phyloP scores from a whole-genome alignment of 2,888 invertebrate genomes.

The Sphaerophoria taeniata region DNA sequence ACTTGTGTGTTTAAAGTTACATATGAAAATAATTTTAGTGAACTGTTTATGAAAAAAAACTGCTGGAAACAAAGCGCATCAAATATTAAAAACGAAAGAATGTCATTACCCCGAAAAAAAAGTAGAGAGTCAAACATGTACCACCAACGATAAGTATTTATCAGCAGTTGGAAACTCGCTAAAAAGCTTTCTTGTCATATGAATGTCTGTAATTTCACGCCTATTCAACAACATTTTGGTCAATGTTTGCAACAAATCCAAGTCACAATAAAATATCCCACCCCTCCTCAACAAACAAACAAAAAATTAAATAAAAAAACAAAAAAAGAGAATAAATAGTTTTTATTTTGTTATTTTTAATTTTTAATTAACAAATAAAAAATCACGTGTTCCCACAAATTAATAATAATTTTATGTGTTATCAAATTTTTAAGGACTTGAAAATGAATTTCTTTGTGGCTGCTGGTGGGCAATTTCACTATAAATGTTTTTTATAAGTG shows the following conservation, averaged over 20 bases:
- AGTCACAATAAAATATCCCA: slow-evolving; percentile 43
- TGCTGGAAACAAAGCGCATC: background rate
- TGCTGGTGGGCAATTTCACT: slow-evolving; percentile 79
- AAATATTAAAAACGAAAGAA: too few relatives aligned
- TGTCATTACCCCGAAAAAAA: too few relatives aligned
- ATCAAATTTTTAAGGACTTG: slow-evolving; percentile 66
- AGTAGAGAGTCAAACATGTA: slow-evolving; percentile 6
- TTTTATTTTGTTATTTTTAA: slow-evolving; percentile 14
- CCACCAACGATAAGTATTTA: too few relatives aligned
- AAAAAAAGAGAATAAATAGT: slow-evolving; percentile 3
- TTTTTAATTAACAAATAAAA: slow-evolving; percentile 3
- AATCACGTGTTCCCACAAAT: slow-evolving; percentile 52
- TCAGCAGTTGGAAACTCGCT: too few relatives aligned
- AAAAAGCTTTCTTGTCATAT: background rate
- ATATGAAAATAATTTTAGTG: too few relatives aligned
- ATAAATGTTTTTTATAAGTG: slow-evolving; percentile 66
- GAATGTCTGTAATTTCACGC: slow-evolving; percentile 22
- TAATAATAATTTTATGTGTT: slow-evolving; percentile 53
- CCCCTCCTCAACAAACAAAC: slow-evolving; percentile 19
- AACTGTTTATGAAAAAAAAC: too few relatives aligned
- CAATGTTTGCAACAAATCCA: slow-evolving; percentile 66
- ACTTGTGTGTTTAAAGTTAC: too few relatives aligned
- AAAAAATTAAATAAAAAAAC: slow-evolving; percentile 11
- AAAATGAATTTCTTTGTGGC: slow-evolving; percentile 78
- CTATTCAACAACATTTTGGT: slow-evolving; percentile 50